Evolutionary conservation across 2,113 vertebrate species (phyloP).

Genomic region (Pomatorhinus ruficollis): DNA sequence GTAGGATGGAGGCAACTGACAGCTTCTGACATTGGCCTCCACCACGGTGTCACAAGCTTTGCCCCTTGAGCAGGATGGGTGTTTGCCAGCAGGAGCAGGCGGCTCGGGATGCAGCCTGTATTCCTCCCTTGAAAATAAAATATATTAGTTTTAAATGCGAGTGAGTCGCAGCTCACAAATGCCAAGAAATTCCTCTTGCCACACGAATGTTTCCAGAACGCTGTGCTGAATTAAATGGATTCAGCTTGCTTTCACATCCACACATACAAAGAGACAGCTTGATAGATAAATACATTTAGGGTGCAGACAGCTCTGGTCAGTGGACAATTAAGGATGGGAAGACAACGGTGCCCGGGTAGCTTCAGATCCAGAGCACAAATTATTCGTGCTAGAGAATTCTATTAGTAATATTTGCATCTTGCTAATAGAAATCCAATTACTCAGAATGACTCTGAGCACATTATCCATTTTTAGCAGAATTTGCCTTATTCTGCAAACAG

Average conservation of each 20-base stretch:
- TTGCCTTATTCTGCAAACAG: slow-evolving; percentile 16
- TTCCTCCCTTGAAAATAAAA: not conserved
- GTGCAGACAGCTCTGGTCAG: slow-evolving; percentile 48
- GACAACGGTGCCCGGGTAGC: not conserved
- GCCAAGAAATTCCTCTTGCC: slow-evolving; percentile 53
- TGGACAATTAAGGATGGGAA: slow-evolving; percentile 25
- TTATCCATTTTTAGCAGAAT: slow-evolving; percentile 40
- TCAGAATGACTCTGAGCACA: slow-evolving; percentile 26
- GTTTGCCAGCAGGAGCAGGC: slow-evolving; percentile 21
- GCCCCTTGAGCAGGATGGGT: not conserved
- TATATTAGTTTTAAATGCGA: slow-evolving; percentile 36
- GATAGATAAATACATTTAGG: slow-evolving; percentile 28
- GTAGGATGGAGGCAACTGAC: not conserved
- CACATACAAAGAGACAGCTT: slow-evolving; percentile 16
- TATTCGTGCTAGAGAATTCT: slow-evolving; percentile 26
- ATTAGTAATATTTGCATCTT: slow-evolving; percentile 42
- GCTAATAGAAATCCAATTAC: slow-evolving; percentile 48
- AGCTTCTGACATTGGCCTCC: not conserved
- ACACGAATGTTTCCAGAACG: slow-evolving; percentile 2
- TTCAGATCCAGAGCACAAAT: slow-evolving; percentile 9
- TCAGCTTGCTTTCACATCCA: not conserved
- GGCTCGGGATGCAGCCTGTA: not conserved
- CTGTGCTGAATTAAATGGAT: slow-evolving; percentile 31
- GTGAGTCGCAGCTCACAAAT: slow-evolving; percentile 2
- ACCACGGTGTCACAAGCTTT: not conserved